These are phyloP conservation scores for Melanotaenia trifasciata DNA, from an alignment of 2,797 vertebrate species.

Conservation along the genomic window DNA sequence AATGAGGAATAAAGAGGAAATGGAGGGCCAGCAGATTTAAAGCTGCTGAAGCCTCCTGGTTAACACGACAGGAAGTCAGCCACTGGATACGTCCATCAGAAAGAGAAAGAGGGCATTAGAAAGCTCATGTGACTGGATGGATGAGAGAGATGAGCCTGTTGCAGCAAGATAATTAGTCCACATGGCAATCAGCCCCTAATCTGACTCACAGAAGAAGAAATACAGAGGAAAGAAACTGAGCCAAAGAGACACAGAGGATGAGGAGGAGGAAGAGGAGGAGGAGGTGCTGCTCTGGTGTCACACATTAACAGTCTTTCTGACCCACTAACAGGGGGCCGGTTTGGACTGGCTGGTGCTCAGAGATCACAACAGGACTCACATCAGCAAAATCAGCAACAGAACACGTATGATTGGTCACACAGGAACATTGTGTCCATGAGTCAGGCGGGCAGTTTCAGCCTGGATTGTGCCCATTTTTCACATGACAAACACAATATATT, in stretches of 20 bases:
- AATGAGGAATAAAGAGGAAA: conserved; percentile 6
- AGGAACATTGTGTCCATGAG: conserved; percentile 4
- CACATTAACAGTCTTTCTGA: conserved; percentile 21
- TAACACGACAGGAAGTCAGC: conserved; percentile 61
- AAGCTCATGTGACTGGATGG: conserved; percentile 48
- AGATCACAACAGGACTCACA: conserved; percentile 40
- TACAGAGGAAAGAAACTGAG: conserved; percentile 31
- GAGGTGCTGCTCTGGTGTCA: conserved; percentile 17
- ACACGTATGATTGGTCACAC: conserved; percentile 26
- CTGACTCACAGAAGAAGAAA: conserved; percentile 59
- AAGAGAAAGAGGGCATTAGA: conserved; percentile 65
- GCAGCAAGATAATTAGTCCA: conserved; percentile 78
- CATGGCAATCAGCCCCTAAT: conserved; percentile 70
- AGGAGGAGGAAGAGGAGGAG: conserved; percentile 19
- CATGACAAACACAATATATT: not conserved
- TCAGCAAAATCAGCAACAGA: conserved; percentile 42
- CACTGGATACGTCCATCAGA: conserved; percentile 58
- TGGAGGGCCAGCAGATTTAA: conserved; percentile 53
- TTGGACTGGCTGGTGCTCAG: conserved; percentile 40
- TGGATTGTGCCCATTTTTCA: not conserved
- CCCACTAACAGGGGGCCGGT: conserved; percentile 28
- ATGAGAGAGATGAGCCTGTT: conserved; percentile 65
- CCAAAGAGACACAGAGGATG: conserved; percentile 16
- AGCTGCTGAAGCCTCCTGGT: conserved; percentile 41
- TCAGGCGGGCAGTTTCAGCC: not conserved